Percentiles rank a stretch among this genome's conserved stretches.
Evolutionary conservation across 1,140 invertebrate genomes (phyloP).

Genomic region (Pogonognathellus flavescens): DNA sequence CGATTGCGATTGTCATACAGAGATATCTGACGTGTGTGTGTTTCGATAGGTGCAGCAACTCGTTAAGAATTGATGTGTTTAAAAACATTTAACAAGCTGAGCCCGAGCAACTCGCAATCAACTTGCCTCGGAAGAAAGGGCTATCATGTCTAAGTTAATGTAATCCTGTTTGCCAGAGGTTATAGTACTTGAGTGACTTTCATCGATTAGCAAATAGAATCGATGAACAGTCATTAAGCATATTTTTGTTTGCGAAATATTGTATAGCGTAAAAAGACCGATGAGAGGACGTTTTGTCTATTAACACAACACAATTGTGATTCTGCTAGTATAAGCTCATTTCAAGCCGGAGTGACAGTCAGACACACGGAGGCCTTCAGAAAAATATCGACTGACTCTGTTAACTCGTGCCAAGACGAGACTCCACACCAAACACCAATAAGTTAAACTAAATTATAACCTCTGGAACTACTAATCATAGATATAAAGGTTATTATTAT

Average conservation of each 20-base stretch:
- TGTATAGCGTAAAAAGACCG: constrained; percentile 4
- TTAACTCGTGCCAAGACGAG: too few species aligned
- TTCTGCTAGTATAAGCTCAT: not conserved
- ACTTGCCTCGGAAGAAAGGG: too few species aligned
- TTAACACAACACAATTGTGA: not conserved
- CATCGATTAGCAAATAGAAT: constrained; percentile 29
- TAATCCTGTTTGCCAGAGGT: constrained; percentile 10
- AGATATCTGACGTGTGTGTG: too few species aligned
- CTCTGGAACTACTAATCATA: not conserved
- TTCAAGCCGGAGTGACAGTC: not conserved
- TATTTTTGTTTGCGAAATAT: constrained; percentile 43
- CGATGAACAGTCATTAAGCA: constrained; percentile 28
- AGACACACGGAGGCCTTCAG: not conserved
- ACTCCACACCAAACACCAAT: too few species aligned
- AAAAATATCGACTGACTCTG: not conserved
- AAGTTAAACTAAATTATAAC: too few species aligned
- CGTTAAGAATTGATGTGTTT: too few species aligned
- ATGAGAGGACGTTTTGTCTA: not conserved
- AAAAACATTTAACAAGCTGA: too few species aligned
- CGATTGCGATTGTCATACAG: too few species aligned
- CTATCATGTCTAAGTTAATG: not conserved
- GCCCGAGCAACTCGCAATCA: too few species aligned
- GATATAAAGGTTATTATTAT: not conserved
- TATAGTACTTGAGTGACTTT: constrained; percentile 14
- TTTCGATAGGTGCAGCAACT: too few species aligned